Evolutionary conservation across 2,797 vertebrate genomes (phyloP).

Genomic region (Rhabdophis nuchalis): DNA sequence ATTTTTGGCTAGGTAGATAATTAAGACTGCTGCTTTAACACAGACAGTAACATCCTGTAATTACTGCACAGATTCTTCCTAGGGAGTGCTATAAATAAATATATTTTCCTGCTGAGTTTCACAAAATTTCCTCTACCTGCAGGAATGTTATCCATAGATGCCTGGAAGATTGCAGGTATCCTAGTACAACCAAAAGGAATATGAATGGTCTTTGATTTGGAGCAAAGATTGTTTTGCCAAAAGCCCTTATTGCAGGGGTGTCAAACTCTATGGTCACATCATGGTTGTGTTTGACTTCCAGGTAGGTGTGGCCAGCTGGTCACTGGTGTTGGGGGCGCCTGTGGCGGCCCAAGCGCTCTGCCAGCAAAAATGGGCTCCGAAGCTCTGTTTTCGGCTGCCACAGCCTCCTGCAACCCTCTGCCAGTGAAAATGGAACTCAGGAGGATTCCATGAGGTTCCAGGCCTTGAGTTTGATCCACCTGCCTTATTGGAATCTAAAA

Average conservation of each 20-base stretch:
- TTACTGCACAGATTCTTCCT: background rate
- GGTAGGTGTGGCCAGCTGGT: too few species aligned
- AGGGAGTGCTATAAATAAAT: background rate
- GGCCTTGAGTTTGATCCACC: too few species aligned
- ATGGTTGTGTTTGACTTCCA: too few species aligned
- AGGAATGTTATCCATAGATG: background rate
- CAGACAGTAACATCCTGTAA: background rate
- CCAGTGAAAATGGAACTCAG: too few species aligned
- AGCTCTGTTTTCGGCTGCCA: too few species aligned
- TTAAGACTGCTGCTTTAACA: background rate
- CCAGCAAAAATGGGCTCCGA: too few species aligned
- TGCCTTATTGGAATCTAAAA: background rate
- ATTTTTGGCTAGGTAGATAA: background rate
- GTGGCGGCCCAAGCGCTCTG: too few species aligned
- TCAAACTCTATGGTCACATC: too few species aligned
- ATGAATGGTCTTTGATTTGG: background rate
- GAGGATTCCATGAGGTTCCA: too few species aligned
- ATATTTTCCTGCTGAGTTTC: background rate
- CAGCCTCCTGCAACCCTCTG: too few species aligned
- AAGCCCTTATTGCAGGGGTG: background rate
- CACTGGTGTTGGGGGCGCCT: too few species aligned
- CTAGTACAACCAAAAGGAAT: background rate
- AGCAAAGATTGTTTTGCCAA: background rate
- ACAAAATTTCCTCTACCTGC: background rate
- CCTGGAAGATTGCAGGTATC: background rate